phyloP scores from a whole-genome alignment of 1,140 invertebrate genomes.

The Dendroctonus ponderosae region DNA sequence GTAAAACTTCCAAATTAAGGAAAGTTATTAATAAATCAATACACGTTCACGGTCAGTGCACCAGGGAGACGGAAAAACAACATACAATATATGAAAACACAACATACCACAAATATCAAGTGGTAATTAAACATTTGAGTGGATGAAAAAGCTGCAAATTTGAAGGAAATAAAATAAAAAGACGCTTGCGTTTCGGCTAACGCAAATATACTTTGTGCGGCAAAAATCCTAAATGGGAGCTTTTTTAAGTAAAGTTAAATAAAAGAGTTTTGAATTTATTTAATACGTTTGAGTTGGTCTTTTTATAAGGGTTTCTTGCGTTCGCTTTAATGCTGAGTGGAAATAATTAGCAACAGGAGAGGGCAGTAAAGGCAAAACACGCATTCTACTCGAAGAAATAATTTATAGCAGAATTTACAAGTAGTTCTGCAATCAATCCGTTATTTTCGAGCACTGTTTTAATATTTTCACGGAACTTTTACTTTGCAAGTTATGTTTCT shows the following conservation, averaged over 20 bases:
- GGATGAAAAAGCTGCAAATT: slow-evolving; percentile 9
- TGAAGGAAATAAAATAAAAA: slow-evolving; percentile 15
- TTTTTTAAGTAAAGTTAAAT: slow-evolving; percentile 13
- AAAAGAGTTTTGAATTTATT: not conserved
- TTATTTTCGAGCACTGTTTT: no score
- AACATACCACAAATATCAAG: slow-evolving; percentile 15
- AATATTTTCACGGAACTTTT: no score
- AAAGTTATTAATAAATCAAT: no score
- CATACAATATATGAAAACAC: not conserved
- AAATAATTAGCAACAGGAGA: no score
- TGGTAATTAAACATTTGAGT: slow-evolving; percentile 14
- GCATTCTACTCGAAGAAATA: no score
- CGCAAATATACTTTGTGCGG: slow-evolving; percentile 10
- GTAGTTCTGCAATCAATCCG: no score
- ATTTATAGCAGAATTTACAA: no score
- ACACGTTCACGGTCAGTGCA: no score
- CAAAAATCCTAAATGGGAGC: slow-evolving; percentile 7
- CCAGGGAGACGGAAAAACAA: no score
- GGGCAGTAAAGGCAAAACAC: no score
- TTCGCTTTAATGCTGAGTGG: no score
- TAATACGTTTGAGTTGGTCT: not conserved
- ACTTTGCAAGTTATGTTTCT: no score
- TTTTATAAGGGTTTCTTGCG: not conserved
- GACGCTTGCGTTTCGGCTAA: not conserved
- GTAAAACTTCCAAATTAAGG: not conserved